phyloP scores from a whole-genome alignment of 2,888 invertebrate genomes.

The Nymphalis c-album region DNA sequence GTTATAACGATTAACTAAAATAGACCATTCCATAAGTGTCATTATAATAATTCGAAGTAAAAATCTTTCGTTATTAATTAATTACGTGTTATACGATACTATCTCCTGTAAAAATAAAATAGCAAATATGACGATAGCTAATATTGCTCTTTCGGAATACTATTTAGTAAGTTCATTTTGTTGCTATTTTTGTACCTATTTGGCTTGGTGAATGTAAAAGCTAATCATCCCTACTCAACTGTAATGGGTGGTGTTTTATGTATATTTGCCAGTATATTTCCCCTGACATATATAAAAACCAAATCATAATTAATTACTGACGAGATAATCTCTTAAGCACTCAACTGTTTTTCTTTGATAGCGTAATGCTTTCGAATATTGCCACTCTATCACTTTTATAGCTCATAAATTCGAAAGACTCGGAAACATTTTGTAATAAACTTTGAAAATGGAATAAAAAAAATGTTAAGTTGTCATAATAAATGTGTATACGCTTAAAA shows the following conservation, averaged over 20 bases:
- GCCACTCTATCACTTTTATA: constrained; percentile 36
- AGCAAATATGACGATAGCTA: background rate
- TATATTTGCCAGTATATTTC: background rate
- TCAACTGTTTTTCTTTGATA: constrained; percentile 37
- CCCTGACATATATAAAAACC: constrained; percentile 5
- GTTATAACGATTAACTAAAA: too few relatives aligned
- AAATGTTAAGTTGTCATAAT: background rate
- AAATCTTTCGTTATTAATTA: too few relatives aligned
- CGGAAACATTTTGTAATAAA: constrained; percentile 11
- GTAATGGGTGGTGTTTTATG: too few relatives aligned
- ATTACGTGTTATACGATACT: background rate
- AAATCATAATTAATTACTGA: constrained; percentile 25
- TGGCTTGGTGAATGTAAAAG: too few relatives aligned
- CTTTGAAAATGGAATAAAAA: background rate
- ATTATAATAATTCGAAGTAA: too few relatives aligned
- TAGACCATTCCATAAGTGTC: too few relatives aligned
- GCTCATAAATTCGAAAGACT: constrained; percentile 32
- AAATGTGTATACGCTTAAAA: too few relatives aligned
- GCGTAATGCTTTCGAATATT: constrained; percentile 31
- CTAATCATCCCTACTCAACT: too few relatives aligned
- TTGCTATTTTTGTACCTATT: too few relatives aligned
- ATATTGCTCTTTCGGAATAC: background rate
- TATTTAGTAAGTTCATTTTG: too few relatives aligned
- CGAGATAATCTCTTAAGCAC: constrained; percentile 32
- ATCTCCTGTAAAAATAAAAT: background rate